Evolutionary conservation across 2,888 invertebrate species (phyloP).

Genomic region (Dorcus hopei): DNA sequence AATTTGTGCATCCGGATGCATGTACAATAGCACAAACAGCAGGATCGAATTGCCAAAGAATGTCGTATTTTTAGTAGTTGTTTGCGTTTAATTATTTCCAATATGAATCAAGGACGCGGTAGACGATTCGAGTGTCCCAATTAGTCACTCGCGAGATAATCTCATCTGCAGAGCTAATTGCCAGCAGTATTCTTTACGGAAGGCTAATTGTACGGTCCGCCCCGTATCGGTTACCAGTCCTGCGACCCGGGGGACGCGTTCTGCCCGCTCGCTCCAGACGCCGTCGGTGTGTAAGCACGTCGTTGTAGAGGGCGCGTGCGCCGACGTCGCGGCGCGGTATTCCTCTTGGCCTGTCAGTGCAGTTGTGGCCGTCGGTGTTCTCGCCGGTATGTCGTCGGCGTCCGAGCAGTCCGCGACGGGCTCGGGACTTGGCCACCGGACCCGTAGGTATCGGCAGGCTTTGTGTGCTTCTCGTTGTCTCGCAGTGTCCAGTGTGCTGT

Average conservation of each 20-base stretch:
- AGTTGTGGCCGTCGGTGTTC: slow-evolving; percentile 43
- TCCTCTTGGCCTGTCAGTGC: slow-evolving; percentile 37
- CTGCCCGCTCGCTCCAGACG: not conserved
- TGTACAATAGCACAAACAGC: too few species aligned
- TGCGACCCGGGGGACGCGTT: not conserved
- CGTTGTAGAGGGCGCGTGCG: slow-evolving; percentile 25
- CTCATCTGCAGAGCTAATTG: slow-evolving; percentile 9
- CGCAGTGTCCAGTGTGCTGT: slow-evolving; percentile 34
- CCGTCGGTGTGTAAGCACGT: slow-evolving; percentile 17
- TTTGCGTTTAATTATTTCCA: too few species aligned
- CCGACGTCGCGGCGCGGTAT: slow-evolving; percentile 18
- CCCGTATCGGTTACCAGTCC: slow-evolving; percentile 27
- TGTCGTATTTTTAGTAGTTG: too few species aligned
- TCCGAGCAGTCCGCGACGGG: slow-evolving; percentile 39
- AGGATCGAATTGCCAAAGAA: too few species aligned
- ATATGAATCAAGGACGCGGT: not conserved
- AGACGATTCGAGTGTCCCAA: slow-evolving; percentile 15
- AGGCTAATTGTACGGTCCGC: slow-evolving; percentile 17
- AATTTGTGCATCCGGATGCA: too few species aligned
- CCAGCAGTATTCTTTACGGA: not conserved
- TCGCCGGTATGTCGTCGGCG: slow-evolving; percentile 36
- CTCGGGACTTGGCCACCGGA: slow-evolving; percentile 36
- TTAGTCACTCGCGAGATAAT: slow-evolving; percentile 9
- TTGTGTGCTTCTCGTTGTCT: slow-evolving; percentile 24
- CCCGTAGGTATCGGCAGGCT: slow-evolving; percentile 28